Base-by-base conservation (phyloP, 2,113 vertebrate genomes). In the Capreolus pygargus region DNA sequence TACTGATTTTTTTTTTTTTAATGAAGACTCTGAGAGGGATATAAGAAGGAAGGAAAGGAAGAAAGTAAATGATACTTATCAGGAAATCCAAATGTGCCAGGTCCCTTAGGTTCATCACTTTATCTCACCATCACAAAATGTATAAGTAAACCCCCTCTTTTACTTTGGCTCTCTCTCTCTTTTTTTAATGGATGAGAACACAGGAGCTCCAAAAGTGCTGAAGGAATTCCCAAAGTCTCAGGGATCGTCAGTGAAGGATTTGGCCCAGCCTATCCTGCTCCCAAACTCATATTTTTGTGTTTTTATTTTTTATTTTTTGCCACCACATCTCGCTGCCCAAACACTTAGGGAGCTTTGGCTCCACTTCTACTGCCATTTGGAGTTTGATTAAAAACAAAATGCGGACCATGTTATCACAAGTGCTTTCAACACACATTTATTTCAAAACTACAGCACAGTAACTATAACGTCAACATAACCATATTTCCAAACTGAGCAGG, bases 301-400 rank as follows among this genome's bases (percentile, higher is more conserved):
- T 50, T 50, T 50, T 47, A 39, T 94, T 89, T 7, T 27, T 28
- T 82, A 25, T 54, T 21, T 82, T 58, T 91, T 7, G 90, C 91
- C 60, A 97, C 54, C 67, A 79, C 55, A 88, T 95, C 55, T 95
- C 28, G 3, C 95, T 94, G 92, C 94, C 70, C 95, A 84, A 60
- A 86, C 1, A 12, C 74, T 86, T 83, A 33, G n/a, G 61, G 86
- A 97, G 88, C 39, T 60, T 97, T 97, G 97, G 96, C 94, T 97
- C 84, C 61, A 60, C 33, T 97, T 95, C 78, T 57, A 27, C 57
- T 96, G 90, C 92, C 97, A 98, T 96, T 97, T 98, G 98, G 95
- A 97, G 96, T 98, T 97, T 97, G 97, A 96, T 98, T 97, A 95
- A 97, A 97, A 98, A 98, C 90, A 98, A 97, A 97, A 97, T 16